Percentiles rank a stretch among this genome's conserved stretches.
Evolutionary conservation across 2,797 vertebrate species (phyloP).

Genomic region (Spinibarbus caldwelli): DNA sequence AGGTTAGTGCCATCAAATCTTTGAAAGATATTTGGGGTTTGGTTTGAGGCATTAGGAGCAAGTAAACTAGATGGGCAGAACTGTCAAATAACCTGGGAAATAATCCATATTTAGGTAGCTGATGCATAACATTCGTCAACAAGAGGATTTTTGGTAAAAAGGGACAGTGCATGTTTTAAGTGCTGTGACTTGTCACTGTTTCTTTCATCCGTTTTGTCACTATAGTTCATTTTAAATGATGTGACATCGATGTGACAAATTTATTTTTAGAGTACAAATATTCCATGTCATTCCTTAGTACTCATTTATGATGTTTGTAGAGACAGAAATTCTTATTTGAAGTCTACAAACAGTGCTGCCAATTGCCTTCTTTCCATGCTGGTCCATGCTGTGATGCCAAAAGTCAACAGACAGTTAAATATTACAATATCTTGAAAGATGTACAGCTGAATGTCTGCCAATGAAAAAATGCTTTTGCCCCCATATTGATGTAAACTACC

Average conservation of each 20-base stretch:
- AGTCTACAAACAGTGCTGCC: not conserved
- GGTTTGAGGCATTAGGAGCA: not conserved
- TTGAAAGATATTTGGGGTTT: not conserved
- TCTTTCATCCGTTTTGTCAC: not conserved
- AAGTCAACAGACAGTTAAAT: not conserved
- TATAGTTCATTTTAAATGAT: not conserved
- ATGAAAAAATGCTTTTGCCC: not conserved
- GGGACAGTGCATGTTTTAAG: not conserved
- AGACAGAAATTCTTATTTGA: not conserved
- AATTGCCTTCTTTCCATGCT: not conserved
- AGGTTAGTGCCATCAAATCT: slow-evolving; percentile 1
- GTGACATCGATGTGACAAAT: not conserved
- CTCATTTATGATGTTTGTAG: not conserved
- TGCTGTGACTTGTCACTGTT: not conserved
- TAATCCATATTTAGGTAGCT: not conserved
- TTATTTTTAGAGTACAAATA: not conserved
- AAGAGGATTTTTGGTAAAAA: not conserved
- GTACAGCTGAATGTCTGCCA: too few relatives aligned
- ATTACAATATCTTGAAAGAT: not conserved
- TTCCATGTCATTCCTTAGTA: not conserved
- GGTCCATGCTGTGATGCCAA: not conserved
- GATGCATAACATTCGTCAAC: not conserved
- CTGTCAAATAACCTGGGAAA: not conserved
- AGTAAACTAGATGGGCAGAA: not conserved
- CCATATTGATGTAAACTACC: not conserved